phyloP scores from a whole-genome alignment of 2,113 vertebrate species.

The Apteryx mantelli region DNA sequence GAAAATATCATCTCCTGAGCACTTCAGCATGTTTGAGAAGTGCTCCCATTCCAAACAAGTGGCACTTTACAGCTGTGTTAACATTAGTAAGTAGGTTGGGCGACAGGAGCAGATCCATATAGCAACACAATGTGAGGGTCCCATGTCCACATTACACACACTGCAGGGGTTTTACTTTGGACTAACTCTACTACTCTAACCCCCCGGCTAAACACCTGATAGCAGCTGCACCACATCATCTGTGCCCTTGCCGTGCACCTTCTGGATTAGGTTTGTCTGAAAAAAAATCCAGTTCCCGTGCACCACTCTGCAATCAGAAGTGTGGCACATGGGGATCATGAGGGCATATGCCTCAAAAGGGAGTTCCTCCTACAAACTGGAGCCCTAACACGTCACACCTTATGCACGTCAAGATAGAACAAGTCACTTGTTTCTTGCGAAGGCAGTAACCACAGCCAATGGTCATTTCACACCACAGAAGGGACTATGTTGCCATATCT shows the following conservation, averaged over 20 bases:
- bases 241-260: neutral
- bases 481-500: neutral
- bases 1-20: neutral
- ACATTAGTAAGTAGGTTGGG: neutral
- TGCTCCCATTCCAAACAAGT: neutral
- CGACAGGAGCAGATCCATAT: neutral
- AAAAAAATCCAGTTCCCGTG: neutral
- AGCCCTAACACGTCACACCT: neutral
- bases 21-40: neutral
- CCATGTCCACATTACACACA: neutral
- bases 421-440: neutral
- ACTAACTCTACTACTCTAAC: neutral
- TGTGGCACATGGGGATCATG: fast-evolving
- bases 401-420: fast-evolving
- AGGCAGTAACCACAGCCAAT: neutral
- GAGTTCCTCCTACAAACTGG: neutral
- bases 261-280: neutral
- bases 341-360: neutral
- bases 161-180: neutral
- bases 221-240: neutral
- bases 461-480: neutral
- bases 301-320: neutral
- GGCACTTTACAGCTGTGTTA: neutral
- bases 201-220: neutral
- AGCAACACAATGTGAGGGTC: neutral